Conservation (phyloP, 2,113 vertebrate species). For the Zeus faber region DNA sequence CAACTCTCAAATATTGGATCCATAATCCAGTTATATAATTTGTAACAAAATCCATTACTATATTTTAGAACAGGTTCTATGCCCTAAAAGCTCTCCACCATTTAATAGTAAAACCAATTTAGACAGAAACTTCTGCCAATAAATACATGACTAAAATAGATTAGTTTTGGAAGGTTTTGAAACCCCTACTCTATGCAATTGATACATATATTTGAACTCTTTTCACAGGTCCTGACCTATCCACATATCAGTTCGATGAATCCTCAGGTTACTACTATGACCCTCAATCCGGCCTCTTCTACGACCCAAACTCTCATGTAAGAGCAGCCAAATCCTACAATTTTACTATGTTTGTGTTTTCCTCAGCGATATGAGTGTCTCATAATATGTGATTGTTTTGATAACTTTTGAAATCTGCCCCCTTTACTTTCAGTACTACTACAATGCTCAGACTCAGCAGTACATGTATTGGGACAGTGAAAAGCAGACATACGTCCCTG, state of each 20-base stretch:
- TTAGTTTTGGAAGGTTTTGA: too few species aligned
- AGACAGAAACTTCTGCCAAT: too few species aligned
- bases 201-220: background rate
- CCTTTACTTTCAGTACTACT: conserved; percentile 86
- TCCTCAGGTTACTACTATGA: conserved; percentile 98
- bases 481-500: conserved; percentile 91
- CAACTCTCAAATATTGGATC: too few species aligned
- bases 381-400: too few species aligned
- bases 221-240: conserved; percentile 87
- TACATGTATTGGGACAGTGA: conserved; percentile 98
- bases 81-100: too few species aligned
- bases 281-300: conserved; percentile 91
- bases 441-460: conserved; percentile 95
- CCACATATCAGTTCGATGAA: conserved; percentile 96
- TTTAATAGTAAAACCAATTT: too few species aligned
- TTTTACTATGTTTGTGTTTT: background rate
- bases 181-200: too few species aligned
- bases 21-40: too few species aligned
- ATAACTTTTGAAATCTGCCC: background rate
- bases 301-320: conserved; percentile 96
- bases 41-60: too few species aligned
- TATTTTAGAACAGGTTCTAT: too few species aligned
- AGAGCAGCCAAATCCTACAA: conserved; percentile 2
- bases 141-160: too few species aligned
- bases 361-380: too few species aligned